A percentile compares a stretch with the other conserved stretches of the same genome.
phyloP scores from a whole-genome alignment of 2,888 invertebrate species.

The Drosophila mettleri region DNA sequence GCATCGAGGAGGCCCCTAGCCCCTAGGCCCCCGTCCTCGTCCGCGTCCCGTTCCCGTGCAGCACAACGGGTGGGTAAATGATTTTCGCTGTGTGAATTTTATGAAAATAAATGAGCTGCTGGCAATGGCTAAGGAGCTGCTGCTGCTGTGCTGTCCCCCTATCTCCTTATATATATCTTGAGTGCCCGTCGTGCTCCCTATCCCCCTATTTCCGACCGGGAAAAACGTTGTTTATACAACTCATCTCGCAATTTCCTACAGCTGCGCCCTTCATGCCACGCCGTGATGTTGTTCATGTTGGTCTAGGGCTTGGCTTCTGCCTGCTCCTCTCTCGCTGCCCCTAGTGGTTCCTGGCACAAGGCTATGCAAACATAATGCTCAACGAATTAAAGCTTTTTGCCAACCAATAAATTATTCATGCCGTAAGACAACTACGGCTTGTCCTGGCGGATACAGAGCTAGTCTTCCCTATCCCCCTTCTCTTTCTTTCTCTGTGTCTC shows the following conservation, averaged over 20 bases:
- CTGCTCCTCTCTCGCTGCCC: slow-evolving; percentile 10
- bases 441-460: slow-evolving; percentile 48
- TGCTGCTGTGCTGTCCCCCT: slow-evolving; percentile 10
- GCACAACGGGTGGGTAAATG: slow-evolving; percentile 39
- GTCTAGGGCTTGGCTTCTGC: slow-evolving; percentile 39
- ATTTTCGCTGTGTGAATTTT: slow-evolving; percentile 70
- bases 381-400: slow-evolving; percentile 78
- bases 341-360: slow-evolving; percentile 41
- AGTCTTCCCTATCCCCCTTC: slow-evolving; percentile 2
- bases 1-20: slow-evolving; percentile 26
- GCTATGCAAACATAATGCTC: slow-evolving; percentile 79
- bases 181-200: slow-evolving; percentile 30
- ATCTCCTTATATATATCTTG: slow-evolving; percentile 32
- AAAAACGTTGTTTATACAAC: slow-evolving; percentile 69
- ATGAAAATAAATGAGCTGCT: slow-evolving; percentile 78
- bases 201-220: slow-evolving; percentile 7
- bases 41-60: too few relatives aligned
- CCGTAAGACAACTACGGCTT: slow-evolving; percentile 72
- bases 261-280: slow-evolving; percentile 51
- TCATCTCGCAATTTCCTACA: slow-evolving; percentile 71
- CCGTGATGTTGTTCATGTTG: slow-evolving; percentile 23
- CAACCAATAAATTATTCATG: slow-evolving; percentile 83
- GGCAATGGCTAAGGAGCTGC: slow-evolving; percentile 19
- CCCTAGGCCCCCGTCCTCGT: neutral
- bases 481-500: too few relatives aligned